Conservation (phyloP, 2,888 invertebrate species). For the Acleris laterana region DNA sequence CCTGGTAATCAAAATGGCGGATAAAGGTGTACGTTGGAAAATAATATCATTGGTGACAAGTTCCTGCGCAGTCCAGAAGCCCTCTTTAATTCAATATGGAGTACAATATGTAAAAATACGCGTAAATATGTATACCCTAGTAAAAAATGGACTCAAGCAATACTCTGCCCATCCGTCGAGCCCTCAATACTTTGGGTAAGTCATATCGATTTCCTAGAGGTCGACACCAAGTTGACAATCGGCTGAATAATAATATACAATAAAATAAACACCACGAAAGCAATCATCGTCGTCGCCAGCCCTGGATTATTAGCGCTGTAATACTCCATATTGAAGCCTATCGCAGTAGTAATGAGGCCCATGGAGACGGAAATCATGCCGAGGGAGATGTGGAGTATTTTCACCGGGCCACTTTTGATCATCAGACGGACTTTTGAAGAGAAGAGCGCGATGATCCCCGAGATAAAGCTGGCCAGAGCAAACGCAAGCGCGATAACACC, state of each 20-base stretch:
- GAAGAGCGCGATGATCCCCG: constrained; percentile 79
- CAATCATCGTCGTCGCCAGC: constrained; percentile 65
- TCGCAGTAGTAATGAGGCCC: constrained; percentile 75
- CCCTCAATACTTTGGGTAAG: constrained; percentile 53
- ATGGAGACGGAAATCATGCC: constrained; percentile 78
- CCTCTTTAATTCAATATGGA: too few species aligned
- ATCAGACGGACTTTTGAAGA: constrained; percentile 77
- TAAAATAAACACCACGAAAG: constrained; percentile 62
- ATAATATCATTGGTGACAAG: too few species aligned
- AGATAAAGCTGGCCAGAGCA: constrained; percentile 69
- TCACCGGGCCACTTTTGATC: constrained; percentile 75
- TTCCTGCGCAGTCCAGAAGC: too few species aligned
- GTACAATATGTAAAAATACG: too few species aligned
- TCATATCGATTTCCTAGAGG: constrained; percentile 66
- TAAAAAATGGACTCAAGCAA: constrained; percentile 48
- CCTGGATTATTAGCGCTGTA: constrained; percentile 59
- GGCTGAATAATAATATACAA: constrained; percentile 69
- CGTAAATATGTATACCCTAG: not conserved
- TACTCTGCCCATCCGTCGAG: constrained; percentile 63
- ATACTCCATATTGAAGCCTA: constrained; percentile 74
- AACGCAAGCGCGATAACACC: constrained; percentile 81
- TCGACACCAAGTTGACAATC: constrained; percentile 64
- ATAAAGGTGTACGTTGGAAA: too few species aligned
- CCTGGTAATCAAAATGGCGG: too few species aligned
- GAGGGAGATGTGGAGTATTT: constrained; percentile 80